These are phyloP conservation scores for Zootoca vivipara DNA, from an alignment of 2,113 vertebrate genomes.

Conservation along the genomic window DNA sequence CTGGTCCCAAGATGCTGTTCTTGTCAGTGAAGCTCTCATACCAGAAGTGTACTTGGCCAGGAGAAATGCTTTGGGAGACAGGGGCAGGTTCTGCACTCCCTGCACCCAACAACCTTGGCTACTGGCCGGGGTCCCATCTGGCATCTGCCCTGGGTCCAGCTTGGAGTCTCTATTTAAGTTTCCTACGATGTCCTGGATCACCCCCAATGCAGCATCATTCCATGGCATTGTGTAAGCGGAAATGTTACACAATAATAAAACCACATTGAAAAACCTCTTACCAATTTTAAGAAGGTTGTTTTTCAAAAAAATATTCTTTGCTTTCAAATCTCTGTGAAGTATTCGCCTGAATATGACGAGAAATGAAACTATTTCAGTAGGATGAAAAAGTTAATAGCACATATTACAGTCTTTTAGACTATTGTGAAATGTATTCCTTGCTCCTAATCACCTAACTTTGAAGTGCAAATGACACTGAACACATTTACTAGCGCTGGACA, in stretches of 20 bases:
- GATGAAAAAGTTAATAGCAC: neutral
- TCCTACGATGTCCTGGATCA: neutral
- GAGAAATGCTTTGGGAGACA: neutral
- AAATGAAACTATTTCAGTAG: slow-evolving; percentile 22
- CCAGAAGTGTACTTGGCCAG: neutral
- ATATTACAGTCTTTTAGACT: neutral
- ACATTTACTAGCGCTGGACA: neutral
- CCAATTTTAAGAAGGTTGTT: slow-evolving; percentile 88
- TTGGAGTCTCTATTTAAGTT: neutral
- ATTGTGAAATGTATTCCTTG: neutral
- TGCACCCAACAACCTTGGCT: neutral
- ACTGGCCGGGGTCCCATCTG: too few species aligned
- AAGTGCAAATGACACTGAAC: neutral
- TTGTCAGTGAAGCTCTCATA: neutral
- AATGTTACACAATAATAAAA: neutral
- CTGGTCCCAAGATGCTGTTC: neutral
- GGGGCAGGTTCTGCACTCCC: too few species aligned
- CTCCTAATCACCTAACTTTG: neutral
- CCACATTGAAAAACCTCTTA: slow-evolving; percentile 63
- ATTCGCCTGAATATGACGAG: slow-evolving; percentile 75
- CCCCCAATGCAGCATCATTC: neutral
- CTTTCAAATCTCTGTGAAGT: slow-evolving; percentile 89
- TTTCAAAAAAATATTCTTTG: slow-evolving; percentile 91
- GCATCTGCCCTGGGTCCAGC: neutral
- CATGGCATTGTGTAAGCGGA: neutral